These are phyloP conservation scores for Tinea semifulvella DNA, from an alignment of 2,888 invertebrate genomes.

Conservation along the genomic window DNA sequence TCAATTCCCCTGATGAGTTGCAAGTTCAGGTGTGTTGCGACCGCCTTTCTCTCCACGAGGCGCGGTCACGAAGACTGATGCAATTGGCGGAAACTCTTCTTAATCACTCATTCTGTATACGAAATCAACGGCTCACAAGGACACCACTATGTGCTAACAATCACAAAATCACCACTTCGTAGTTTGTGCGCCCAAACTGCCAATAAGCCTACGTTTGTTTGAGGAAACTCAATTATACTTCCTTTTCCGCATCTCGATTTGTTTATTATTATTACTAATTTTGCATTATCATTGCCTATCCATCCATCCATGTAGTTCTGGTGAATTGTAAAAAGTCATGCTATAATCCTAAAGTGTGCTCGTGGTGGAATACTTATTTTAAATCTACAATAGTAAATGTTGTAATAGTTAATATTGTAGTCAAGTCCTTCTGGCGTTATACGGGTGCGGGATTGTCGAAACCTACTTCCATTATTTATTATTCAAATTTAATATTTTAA, in stretches of 20 bases:
- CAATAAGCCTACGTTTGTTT: not conserved
- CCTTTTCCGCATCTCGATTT: not conserved
- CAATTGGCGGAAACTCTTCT: constrained; percentile 36
- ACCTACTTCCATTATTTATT: too few species aligned
- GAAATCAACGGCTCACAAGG: constrained; percentile 38
- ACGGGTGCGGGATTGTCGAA: too few species aligned
- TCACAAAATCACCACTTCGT: constrained; percentile 23
- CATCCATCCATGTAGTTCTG: too few species aligned
- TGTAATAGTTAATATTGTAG: too few species aligned
- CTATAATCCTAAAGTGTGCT: too few species aligned
- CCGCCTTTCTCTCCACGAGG: constrained; percentile 20
- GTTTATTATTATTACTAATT: constrained; percentile 4
- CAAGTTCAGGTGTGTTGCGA: not conserved
- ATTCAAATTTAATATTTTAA: too few species aligned
- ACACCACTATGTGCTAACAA: constrained; percentile 28
- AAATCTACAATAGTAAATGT: too few species aligned
- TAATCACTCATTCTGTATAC: constrained; percentile 41
- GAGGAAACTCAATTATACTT: constrained; percentile 4
- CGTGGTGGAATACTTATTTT: too few species aligned
- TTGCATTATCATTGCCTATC: too few species aligned
- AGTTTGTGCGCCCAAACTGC: not conserved
- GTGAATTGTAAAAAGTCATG: too few species aligned
- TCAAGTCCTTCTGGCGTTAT: too few species aligned
- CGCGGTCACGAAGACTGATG: constrained; percentile 28
- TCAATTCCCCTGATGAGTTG: not conserved